These are phyloP conservation scores for Xylota sylvarum DNA, from an alignment of 2,888 invertebrate species.

Conservation along the genomic window DNA sequence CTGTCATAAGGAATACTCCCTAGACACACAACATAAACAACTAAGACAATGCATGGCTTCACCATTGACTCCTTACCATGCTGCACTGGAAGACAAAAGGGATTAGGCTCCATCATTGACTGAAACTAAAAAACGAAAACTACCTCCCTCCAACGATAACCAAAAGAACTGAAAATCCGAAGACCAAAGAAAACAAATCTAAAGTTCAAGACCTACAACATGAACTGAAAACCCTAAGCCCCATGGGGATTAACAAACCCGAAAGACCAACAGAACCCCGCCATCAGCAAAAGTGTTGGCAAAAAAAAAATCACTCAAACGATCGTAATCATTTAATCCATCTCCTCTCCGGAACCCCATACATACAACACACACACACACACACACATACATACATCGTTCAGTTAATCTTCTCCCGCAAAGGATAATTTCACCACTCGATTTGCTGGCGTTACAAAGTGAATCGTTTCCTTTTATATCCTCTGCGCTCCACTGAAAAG, in stretches of 20 bases:
- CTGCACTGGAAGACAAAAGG: background rate
- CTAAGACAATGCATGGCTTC: background rate
- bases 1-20: no score
- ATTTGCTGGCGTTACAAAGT: conserved; percentile 73
- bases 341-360: conserved; percentile 16
- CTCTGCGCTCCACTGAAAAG: conserved; percentile 19
- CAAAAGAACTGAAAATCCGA: background rate
- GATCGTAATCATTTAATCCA: conserved; percentile 65
- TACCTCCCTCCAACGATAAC: background rate
- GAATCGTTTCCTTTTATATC: conserved; percentile 73
- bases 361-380: conserved; percentile 1
- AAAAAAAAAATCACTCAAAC: conserved; percentile 48
- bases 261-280: background rate
- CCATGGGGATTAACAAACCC: conserved; percentile 2
- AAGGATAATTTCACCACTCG: conserved; percentile 75
- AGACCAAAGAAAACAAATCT: conserved; percentile 2
- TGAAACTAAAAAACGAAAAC: no score
- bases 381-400: conserved; percentile 44
- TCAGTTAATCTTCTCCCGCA: conserved; percentile 65
- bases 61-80: background rate
- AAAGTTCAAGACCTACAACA: conserved; percentile 9
- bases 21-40: no score
- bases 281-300: background rate
- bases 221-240: conserved; percentile 24
- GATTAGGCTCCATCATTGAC: background rate